Percentiles rank a stretch among this genome's conserved stretches.
Evolutionary conservation across 2,113 vertebrate species (phyloP).

Genomic region (Spheniscus mendiculus): DNA sequence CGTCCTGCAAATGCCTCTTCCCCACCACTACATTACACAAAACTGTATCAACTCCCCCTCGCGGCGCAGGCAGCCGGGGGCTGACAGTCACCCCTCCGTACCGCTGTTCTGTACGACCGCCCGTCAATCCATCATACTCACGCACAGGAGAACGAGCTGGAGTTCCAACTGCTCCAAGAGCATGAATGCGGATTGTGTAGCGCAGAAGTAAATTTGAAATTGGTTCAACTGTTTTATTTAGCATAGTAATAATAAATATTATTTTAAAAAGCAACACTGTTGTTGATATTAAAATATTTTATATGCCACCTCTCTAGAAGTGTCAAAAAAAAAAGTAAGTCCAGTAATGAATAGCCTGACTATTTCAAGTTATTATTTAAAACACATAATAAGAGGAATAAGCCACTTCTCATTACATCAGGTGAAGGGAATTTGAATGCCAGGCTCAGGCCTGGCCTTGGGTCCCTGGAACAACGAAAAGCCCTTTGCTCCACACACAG

Average conservation of each 20-base stretch:
- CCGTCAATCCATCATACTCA: not conserved
- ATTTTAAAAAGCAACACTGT: not conserved
- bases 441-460: not conserved
- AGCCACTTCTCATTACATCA: not conserved
- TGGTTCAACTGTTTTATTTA: not conserved
- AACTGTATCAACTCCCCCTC: not conserved
- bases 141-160: not conserved
- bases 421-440: not conserved
- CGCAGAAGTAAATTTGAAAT: not conserved
- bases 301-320: not conserved
- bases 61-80: not conserved
- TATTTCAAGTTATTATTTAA: not conserved
- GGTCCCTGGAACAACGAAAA: not conserved
- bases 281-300: not conserved
- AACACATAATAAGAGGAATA: not conserved
- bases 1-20: not conserved
- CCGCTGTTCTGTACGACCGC: not conserved
- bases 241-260: not conserved
- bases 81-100: not conserved
- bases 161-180: not conserved
- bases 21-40: not conserved
- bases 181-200: rapidly evolving
- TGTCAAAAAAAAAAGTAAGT: not conserved
- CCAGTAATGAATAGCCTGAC: not conserved
- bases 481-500: not conserved